Base-by-base conservation (phyloP, 1,140 invertebrate species). In the Bombus cullumanus region DNA sequence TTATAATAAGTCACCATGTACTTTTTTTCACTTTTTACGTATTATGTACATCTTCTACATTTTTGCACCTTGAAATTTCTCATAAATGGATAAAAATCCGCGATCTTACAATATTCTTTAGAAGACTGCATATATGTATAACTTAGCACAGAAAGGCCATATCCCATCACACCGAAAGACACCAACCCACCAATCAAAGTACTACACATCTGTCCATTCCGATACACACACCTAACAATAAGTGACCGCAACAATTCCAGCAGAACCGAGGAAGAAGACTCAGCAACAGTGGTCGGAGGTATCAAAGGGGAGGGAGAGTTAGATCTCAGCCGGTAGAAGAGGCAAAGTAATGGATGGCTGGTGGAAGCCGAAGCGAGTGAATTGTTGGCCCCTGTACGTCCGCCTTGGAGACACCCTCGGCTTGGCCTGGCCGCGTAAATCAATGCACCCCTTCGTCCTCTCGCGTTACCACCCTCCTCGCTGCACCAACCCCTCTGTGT, bases 311-410 rank as follows among this genome's bases (percentile, higher is more conserved):
- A 47, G 10, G 64, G 31, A 18, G 25, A 18, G 82, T 43, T n/a
- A 41, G 80, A 62, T 81, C 81, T 77, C 25, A 69, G 18, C 10
- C 64, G 25, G 57, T 83, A 72, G 89, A 86, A 90, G 89, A 90
- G 85, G 79, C 86, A 83, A 91, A 88, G 92, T 94, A 95, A 95
- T 94, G 93, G 94, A 95, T 95, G 94, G 94, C 92, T 93, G 91
- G 87, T 92, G 89, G 92, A 94, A 94, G 89, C 93, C 92, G 89
- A 94, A 92, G 76, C 94, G 94, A 95, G 94, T 95, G 94, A 95
- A 95, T 95, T 95, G 94, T 95, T 94, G 94, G 93, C 89, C 92
- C 92, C 90, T 89, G 90, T 76, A 91, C 92, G 93, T 94, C 94
- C 92, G 92, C 91, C 91, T 92, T 92, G 92, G 93, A 94, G 92